Percentiles rank a stretch among this genome's conserved stretches.
These are phyloP conservation scores for Anguilla megastoma DNA, from an alignment of 2,797 vertebrate genomes.

Conservation along the genomic window DNA sequence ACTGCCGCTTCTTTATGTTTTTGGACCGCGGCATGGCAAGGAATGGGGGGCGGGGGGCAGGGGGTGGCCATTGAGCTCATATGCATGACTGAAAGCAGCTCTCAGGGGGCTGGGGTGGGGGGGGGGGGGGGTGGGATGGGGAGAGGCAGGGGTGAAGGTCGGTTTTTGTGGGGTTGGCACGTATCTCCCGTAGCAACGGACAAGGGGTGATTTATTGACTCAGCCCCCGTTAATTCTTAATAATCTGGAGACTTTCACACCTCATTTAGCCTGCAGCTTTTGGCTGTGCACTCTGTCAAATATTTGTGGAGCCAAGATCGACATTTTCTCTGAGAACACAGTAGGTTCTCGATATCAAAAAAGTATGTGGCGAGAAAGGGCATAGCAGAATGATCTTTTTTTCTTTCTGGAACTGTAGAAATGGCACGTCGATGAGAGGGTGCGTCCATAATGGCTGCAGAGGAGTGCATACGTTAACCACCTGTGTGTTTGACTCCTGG, in stretches of 20 bases:
- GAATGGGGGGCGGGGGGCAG: background rate
- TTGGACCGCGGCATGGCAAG: constrained; percentile 33
- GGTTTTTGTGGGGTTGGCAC: constrained; percentile 22
- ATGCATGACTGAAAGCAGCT: constrained; percentile 61
- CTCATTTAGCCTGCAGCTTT: constrained; percentile 69
- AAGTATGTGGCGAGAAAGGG: constrained; percentile 42
- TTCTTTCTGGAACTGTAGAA: constrained; percentile 57
- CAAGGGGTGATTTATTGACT: constrained; percentile 77
- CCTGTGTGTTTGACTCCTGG: constrained; percentile 31
- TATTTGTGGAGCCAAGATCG: constrained; percentile 52
- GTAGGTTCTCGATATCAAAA: constrained; percentile 36
- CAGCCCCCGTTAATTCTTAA: constrained; percentile 78
- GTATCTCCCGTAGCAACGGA: constrained; percentile 48
- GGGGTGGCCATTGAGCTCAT: constrained; percentile 63
- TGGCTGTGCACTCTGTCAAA: constrained; percentile 56
- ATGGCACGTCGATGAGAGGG: constrained; percentile 49
- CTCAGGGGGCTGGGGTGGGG: constrained; percentile 48
- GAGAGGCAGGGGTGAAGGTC: background rate
- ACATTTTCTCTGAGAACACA: constrained; percentile 43
- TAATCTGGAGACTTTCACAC: constrained; percentile 75
- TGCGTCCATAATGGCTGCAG: constrained; percentile 56
- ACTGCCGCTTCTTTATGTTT: constrained; percentile 51
- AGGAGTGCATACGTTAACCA: constrained; percentile 40
- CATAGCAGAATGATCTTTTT: constrained; percentile 43
- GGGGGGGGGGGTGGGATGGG: constrained; percentile 37